Evolutionary conservation across 1,140 invertebrate genomes (phyloP), one percentile per base, ranked within the genome.

Genomic region (Temnothorax nylanderi): DNA sequence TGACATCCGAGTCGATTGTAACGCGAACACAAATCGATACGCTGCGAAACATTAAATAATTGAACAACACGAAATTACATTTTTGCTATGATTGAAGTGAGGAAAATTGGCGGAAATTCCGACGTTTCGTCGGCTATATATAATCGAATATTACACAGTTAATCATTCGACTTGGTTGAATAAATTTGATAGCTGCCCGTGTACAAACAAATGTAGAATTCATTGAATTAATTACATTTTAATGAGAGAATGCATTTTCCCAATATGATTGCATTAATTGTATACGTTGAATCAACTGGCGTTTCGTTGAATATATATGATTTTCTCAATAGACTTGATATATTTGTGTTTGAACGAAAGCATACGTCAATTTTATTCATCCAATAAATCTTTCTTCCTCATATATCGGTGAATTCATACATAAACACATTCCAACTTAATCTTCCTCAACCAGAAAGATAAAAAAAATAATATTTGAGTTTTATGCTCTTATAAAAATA

Each of bases 31-130:
- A 84, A 74, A 74, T 74, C 5, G n/a, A 26, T 34, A 49, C 10
- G 6, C 16, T 44, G 16, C 26, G 18, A 74, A 34, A 56, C 18
- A 54, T 54, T 47, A n/a, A 84, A 84, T 84, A 75, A 84, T 84
- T 84, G 62, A 84, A 60, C 41, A 72, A 7, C 37, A n/a, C 10
- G 10, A 69, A 56, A 41, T 18, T 37, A 13, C 21, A 34, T 64
- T 58, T 60, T 69, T 56, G 37, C 32, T n/a, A 41, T 13, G n/a
- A 74, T 44, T n/a, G 51, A 47, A 74, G 4, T 18, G 10, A 32
- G 13, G 13, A 47, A 72, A 72, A 34, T 56, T 13, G n/a, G 16
- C 2, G 10, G 6, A 67, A 69, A 54, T 67, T 41, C 0, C n/a
- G n/a, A 77, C 8, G 21, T 77, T 47, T 37, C 8, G 10, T 60